Conservation (phyloP, 53 echinoderm and acorn worm species). For the Arbacia lixula region DNA sequence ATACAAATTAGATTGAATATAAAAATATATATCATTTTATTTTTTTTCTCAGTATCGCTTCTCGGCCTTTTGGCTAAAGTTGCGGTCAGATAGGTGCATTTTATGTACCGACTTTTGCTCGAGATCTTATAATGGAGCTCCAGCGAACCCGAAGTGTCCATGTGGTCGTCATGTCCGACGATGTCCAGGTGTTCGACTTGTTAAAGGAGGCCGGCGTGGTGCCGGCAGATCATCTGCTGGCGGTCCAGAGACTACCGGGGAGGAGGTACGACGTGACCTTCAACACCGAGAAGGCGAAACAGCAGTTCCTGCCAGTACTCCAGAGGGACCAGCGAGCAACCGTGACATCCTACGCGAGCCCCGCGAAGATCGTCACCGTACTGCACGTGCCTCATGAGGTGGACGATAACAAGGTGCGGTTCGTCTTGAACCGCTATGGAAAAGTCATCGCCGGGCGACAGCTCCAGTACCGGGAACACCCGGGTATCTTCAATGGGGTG, state of each 20-base stretch:
- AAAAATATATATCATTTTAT: background rate
- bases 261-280: constrained; percentile 53
- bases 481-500: background rate
- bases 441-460: constrained; percentile 44
- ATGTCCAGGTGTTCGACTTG: constrained; percentile 7
- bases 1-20: too few relatives aligned
- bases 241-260: constrained; percentile 52
- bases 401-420: constrained; percentile 57
- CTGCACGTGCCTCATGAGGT: constrained; percentile 42
- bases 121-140: constrained; percentile 1
- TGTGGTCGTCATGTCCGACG: background rate
- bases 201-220: constrained; percentile 12
- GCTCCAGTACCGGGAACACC: background rate
- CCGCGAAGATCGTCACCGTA: constrained; percentile 42
- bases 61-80: too few relatives aligned
- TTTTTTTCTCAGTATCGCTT: background rate
- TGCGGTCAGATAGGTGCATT: too few relatives aligned
- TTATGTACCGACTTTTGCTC: too few relatives aligned
- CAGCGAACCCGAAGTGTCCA: background rate
- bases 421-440: constrained; percentile 16
- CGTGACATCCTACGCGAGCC: background rate
- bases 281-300: background rate
- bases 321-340: background rate
- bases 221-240: constrained; percentile 27
- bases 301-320: background rate